Percentiles rank a stretch among this genome's conserved stretches.
Evolutionary conservation across 2,797 vertebrate species (phyloP).

Genomic region (Coregonus ussuriensis): DNA sequence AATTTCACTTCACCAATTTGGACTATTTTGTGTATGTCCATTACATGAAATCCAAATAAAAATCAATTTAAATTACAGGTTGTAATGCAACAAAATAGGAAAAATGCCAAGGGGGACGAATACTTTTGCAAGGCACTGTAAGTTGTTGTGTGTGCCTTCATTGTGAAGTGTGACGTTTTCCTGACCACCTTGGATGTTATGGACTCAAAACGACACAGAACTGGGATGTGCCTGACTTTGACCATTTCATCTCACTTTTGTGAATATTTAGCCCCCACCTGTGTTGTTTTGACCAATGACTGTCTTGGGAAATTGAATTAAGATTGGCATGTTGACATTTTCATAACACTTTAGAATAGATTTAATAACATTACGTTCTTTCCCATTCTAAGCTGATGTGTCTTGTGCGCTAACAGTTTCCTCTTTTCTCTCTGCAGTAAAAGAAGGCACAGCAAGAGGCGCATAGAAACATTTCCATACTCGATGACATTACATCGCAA

Average conservation of each 20-base stretch:
- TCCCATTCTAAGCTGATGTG: not conserved
- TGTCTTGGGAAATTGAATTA: not conserved
- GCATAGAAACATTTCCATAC: constrained; percentile 98
- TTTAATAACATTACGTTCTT: not conserved
- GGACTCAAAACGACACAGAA: not conserved
- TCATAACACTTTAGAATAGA: not conserved
- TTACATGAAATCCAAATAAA: too few relatives aligned
- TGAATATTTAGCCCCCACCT: not conserved
- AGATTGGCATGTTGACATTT: not conserved
- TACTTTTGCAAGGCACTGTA: too few relatives aligned
- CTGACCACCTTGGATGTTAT: not conserved
- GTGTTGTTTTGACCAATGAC: too few relatives aligned
- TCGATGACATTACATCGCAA: constrained; percentile 99
- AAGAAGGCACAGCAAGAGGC: constrained; percentile 87
- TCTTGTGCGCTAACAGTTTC: constrained; percentile 6
- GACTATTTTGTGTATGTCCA: too few relatives aligned
- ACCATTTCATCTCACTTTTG: not conserved
- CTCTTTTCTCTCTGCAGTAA: constrained; percentile 71
- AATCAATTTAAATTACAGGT: too few relatives aligned
- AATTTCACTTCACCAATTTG: too few relatives aligned
- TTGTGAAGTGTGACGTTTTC: not conserved
- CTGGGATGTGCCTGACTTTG: not conserved
- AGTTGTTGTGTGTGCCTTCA: too few relatives aligned
- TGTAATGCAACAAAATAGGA: too few relatives aligned
- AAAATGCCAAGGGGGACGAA: too few relatives aligned